Conservation (phyloP, 2,797 vertebrate genomes). For the Pipistrellus nathusii region DNA sequence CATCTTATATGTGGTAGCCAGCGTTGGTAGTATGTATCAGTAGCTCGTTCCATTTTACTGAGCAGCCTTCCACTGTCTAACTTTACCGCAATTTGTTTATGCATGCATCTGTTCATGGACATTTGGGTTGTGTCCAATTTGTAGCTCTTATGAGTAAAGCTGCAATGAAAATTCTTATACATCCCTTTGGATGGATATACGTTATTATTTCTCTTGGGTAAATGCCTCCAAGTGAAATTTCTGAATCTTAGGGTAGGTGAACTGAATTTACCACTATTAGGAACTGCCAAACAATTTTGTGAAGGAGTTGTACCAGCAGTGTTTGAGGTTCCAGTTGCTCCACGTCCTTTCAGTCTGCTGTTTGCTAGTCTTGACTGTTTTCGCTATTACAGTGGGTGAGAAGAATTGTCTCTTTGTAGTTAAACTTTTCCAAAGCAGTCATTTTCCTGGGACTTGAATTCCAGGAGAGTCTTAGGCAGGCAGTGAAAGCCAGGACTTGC, state of each 20-base stretch:
- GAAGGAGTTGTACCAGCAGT: neutral
- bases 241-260: neutral
- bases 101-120: neutral
- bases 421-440: conserved; percentile 32
- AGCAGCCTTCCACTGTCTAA: neutral
- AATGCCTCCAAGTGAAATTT: neutral
- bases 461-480: neutral
- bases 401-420: neutral
- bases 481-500: neutral
- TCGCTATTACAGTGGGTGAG: neutral
- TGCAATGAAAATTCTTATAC: neutral
- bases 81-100: neutral
- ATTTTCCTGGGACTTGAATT: conserved; percentile 37
- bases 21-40: neutral
- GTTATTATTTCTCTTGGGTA: conserved; percentile 13
- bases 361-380: neutral
- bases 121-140: neutral
- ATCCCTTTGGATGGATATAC: neutral
- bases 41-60: neutral
- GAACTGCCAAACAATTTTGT: neutral
- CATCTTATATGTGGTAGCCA: neutral
- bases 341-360: neutral
- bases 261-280: neutral
- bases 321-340: neutral
- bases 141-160: conserved; percentile 5